Conservation (phyloP, 2,797 vertebrate species). For the Mormyrus proboscirostris region DNA sequence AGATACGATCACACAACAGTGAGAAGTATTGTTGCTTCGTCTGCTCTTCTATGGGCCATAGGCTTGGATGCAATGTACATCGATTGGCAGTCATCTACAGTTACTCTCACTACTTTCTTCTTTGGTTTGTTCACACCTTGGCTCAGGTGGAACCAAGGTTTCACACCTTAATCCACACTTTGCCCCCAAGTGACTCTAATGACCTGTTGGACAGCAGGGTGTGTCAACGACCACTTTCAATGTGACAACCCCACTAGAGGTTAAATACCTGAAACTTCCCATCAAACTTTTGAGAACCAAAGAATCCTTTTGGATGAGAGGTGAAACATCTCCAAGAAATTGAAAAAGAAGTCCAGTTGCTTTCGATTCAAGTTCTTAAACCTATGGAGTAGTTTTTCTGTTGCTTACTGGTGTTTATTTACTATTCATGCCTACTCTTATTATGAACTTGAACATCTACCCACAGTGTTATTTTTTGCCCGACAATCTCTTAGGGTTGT, state of each 20-base stretch:
- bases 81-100: background rate
- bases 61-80: no score
- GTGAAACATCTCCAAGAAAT: background rate
- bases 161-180: background rate
- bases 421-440: background rate
- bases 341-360: background rate
- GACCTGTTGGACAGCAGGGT: background rate
- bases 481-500: background rate
- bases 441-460: background rate
- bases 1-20: no score
- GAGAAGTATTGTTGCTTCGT: no score
- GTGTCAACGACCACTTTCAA: background rate
- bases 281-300: background rate
- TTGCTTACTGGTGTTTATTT: background rate
- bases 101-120: background rate
- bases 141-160: background rate
- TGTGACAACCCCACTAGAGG: background rate
- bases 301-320: background rate
- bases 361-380: background rate
- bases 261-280: background rate
- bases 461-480: background rate
- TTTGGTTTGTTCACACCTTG: background rate
- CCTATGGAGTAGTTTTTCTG: background rate
- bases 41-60: no score
- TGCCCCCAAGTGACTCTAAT: background rate